Percentiles rank a stretch among this genome's conserved stretches.
Conservation (phyloP, 2,113 vertebrate species). For the Ailurus styani region DNA sequence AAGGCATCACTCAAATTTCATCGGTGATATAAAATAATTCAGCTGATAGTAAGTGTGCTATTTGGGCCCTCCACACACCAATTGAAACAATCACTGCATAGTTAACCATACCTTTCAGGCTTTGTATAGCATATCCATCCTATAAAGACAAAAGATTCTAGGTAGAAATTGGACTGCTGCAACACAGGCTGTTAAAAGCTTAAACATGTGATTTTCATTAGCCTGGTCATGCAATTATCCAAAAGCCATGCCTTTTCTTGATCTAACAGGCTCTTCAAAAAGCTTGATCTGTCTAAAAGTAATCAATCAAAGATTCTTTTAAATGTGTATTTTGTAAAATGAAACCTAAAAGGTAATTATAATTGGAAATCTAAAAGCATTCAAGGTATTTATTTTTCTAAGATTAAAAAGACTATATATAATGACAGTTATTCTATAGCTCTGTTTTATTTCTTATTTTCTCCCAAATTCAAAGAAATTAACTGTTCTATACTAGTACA, state of each 20-base stretch:
- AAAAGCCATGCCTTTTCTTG: neutral
- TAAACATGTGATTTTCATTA: conserved; percentile 45
- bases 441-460: neutral
- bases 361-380: conserved; percentile 17
- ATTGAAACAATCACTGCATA: neutral
- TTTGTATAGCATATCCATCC: neutral
- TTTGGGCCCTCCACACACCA: neutral
- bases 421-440: neutral
- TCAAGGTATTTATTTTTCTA: neutral
- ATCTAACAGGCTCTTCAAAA: conserved; percentile 49
- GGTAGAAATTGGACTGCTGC: neutral
- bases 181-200: conserved; percentile 39
- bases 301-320: conserved; percentile 57
- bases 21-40: neutral
- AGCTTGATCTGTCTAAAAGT: conserved; percentile 58
- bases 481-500: neutral
- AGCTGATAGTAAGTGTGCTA: neutral
- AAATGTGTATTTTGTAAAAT: conserved; percentile 56
- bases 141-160: neutral
- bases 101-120: accelerated
- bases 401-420: neutral
- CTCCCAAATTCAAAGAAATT: neutral
- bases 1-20: neutral
- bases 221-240: neutral
- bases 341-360: conserved; percentile 56